Conservation (phyloP, 2,888 invertebrate species). For the Zele albiditarsus region DNA sequence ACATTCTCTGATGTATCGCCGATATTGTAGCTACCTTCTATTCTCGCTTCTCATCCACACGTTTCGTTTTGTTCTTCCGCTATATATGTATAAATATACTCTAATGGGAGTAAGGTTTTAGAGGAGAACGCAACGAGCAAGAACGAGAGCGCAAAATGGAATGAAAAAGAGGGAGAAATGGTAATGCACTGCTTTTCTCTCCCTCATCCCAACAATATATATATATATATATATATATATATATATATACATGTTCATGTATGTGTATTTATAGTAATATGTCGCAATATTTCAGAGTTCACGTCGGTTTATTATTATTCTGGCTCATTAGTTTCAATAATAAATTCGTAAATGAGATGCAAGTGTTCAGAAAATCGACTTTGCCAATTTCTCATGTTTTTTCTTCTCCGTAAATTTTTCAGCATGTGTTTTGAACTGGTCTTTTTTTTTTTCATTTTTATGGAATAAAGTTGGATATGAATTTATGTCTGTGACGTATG, state of each 20-base stretch:
- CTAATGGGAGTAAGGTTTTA: slow-evolving; percentile 29
- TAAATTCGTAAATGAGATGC: background rate
- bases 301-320: background rate
- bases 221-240: background rate
- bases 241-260: background rate
- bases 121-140: background rate
- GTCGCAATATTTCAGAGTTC: slow-evolving; percentile 14
- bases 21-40: slow-evolving; percentile 68
- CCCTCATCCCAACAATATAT: background rate
- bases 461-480: background rate
- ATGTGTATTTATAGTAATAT: slow-evolving; percentile 1
- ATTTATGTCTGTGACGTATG: background rate
- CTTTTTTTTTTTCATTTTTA: background rate
- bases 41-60: slow-evolving; percentile 51
- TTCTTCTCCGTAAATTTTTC: background rate
- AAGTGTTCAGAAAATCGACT: slow-evolving; percentile 4
- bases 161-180: slow-evolving; percentile 3
- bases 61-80: slow-evolving; percentile 20
- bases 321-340: background rate
- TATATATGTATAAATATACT: slow-evolving; percentile 20
- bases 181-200: background rate
- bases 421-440: background rate
- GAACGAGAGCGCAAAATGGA: slow-evolving; percentile 2
- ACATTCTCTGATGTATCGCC: slow-evolving; percentile 66
- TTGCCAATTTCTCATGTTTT: background rate